A percentile compares a stretch with the other conserved stretches of the same genome.
Conservation (phyloP, 2,888 invertebrate species). For the Drosophila fulvimacula region DNA sequence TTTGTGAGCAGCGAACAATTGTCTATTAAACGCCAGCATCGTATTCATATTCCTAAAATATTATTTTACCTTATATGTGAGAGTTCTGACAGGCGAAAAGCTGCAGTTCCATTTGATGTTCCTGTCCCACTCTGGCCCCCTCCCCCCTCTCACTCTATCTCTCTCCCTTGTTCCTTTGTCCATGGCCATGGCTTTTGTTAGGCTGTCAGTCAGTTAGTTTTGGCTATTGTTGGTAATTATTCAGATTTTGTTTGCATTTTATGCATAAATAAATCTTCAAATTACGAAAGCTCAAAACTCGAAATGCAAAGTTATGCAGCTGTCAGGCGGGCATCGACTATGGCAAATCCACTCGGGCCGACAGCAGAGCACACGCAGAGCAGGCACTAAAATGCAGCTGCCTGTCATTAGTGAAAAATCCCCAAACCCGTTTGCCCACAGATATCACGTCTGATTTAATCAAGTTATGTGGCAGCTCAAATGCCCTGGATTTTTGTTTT, state of each 20-base stretch:
- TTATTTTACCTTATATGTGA: constrained; percentile 21
- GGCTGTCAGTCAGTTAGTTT: constrained; percentile 39
- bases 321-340: constrained; percentile 50
- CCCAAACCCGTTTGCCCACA: neutral
- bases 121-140: neutral
- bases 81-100: constrained; percentile 32
- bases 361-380: constrained; percentile 22
- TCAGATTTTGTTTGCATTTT: constrained; percentile 72
- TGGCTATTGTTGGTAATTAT: constrained; percentile 73
- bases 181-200: constrained; percentile 44
- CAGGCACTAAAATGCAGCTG: constrained; percentile 71
- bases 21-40: constrained; percentile 32
- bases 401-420: constrained; percentile 52
- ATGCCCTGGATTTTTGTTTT: constrained; percentile 17
- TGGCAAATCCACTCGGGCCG: constrained; percentile 33
- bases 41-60: constrained; percentile 22
- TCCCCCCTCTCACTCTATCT: neutral
- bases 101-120: constrained; percentile 22
- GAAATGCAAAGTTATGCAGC: constrained; percentile 61
- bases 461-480: constrained; percentile 50
- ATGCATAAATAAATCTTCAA: constrained; percentile 70
- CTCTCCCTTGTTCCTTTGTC: neutral
- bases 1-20: constrained; percentile 16
- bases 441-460: constrained; percentile 60
- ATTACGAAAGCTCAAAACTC: constrained; percentile 59